Base-by-base conservation (phyloP, 2,888 invertebrate genomes). In the Papilio elwesi region DNA sequence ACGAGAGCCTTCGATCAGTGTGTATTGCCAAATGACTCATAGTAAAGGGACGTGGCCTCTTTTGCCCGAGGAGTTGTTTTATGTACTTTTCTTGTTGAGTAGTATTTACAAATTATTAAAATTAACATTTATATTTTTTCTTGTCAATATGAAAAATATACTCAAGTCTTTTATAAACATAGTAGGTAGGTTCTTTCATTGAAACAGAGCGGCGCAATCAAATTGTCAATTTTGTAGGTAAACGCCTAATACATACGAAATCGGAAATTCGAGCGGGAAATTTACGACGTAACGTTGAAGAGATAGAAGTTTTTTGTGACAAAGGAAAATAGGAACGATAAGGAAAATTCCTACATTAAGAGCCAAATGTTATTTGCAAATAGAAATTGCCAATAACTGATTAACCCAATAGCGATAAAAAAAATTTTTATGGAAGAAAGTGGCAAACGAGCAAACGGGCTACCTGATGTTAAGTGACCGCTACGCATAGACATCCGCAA, bases 321-420 rank as follows among this genome's bases (percentile, higher is more conserved):
- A 26, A 26, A 26, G 26, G 26, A 26, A 26, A 26, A 26, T 26
- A 26, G 26, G 26, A 15, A 9, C 11, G n/a, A 38, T 1, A 62
- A 62, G 43, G 15, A 62, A 51, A 10, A 62, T 62, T 15, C 9
- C 15, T 15, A 43, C 36, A 59, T 62, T 62, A 9, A 15, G 43
- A 8, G n/a, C n/a, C 15, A 43, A 15, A n/a, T 15, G 43, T 15
- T n/a, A 15, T 62, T 62, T 62, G 43, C 43, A 43, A 62, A 9
- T 62, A 10, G n/a, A 13, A 6, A 62, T 43, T 62, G 43, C 43
- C 43, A 43, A 62, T 43, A 43, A 43, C n/a, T 43, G n/a, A 38
- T 59, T 62, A n/a, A 59, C 43, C 38, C 43, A 10, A 62, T 62
- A 43, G 15, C 12, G 59, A 59, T 43, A 62, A 43, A 62, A 9